A percentile compares a stretch with the other conserved stretches of the same genome.
These are phyloP conservation scores for Petrocephalus schoutedeni DNA, from an alignment of 2,797 vertebrate species.

Conservation along the genomic window DNA sequence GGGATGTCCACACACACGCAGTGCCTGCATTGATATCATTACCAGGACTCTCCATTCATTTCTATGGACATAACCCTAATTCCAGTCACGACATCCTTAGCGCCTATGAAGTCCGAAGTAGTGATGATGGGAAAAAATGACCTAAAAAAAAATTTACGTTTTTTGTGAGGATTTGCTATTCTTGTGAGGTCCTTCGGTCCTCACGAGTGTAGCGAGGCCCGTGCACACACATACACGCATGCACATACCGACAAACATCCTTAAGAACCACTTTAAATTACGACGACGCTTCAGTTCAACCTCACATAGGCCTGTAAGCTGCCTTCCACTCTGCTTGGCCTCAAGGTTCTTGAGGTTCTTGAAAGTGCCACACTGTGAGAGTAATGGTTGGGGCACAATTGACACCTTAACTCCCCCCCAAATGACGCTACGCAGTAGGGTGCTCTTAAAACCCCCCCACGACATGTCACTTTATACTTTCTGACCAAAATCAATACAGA, in stretches of 20 bases:
- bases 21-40: too few species aligned
- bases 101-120: not conserved
- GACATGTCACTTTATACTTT: slow-evolving; percentile 67
- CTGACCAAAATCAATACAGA: slow-evolving; percentile 75
- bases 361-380: not conserved
- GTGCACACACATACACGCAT: not conserved
- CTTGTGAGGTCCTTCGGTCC: not conserved
- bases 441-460: slow-evolving; percentile 53
- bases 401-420: slow-evolving; percentile 43
- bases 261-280: not conserved
- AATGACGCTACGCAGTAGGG: slow-evolving; percentile 48
- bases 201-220: not conserved
- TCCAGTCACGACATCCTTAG: not conserved
- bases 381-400: slow-evolving; percentile 41
- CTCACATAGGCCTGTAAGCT: not conserved
- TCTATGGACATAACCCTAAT: not conserved
- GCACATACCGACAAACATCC: not conserved
- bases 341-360: not conserved
- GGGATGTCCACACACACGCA: not conserved
- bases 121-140: too few species aligned
- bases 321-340: not conserved
- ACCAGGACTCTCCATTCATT: not conserved
- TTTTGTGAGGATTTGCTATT: not conserved
- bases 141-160: not conserved
- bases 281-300: not conserved